Base-by-base conservation (phyloP, 2,797 vertebrate genomes). In the Myoxocephalus aenaeus region DNA sequence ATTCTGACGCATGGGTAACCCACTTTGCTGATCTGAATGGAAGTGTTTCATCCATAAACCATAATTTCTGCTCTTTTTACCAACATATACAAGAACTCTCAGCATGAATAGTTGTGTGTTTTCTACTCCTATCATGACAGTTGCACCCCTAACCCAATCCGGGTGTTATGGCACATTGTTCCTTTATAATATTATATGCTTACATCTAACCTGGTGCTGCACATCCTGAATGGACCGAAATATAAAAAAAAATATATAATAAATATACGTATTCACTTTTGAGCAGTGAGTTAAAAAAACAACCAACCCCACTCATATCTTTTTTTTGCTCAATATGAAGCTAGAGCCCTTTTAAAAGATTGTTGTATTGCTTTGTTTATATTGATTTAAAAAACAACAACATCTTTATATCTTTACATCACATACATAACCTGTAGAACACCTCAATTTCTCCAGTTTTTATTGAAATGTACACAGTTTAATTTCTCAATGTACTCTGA, bases 11-110 rank as follows among this genome's bases (percentile, higher is more conserved):
- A 51, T 22, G 17, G 2, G 10, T 67, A 71, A 0, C 59, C 8
- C 4, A 59, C 46, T 82, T 61, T 76, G 15, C 68, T 48, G 50
- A 62, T 59, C 34, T 80, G 66, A 74, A 44, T 64, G 8, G 25
- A 64, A 4, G 32, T 50, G 32, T 40, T 73, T 27, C n/a, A 59
- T 38, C 20, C 56, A 64, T 14, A 32, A 70, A 59, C 44, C 44
- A 56, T 56, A 44, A 51, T 56, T 44, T 59, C 34, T 15, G 14
- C 48, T 67, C 32, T 59, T 40, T 34, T 42, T 34, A 22, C 12
- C 42, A 44, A 7, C 65, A 48, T 11, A 3, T 42, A 15, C 36
- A 22, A 15, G 5, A 12, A 42, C 32, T 51, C 17, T 29, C 32
- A 14, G 32, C 53, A 20, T 50, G 50, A 57, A 40, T 5, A 9